phyloP scores from a whole-genome alignment of 1,140 invertebrate species.

The Papilio glaucus region DNA sequence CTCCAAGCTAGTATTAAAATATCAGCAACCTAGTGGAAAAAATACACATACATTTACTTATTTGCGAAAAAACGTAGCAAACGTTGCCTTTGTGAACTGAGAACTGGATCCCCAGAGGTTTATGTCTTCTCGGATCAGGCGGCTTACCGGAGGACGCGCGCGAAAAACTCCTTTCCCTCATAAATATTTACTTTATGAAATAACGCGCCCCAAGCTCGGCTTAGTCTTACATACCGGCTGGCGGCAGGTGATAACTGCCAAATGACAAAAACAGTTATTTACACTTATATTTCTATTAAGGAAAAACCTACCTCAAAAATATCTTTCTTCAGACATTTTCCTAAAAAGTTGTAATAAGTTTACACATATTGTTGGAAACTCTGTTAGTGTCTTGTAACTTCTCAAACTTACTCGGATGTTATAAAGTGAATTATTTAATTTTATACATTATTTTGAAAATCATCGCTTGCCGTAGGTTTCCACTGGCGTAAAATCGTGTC shows the following conservation, averaged over 20 bases:
- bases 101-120: constrained; percentile 78
- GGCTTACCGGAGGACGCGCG: constrained; percentile 72
- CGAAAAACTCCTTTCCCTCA: constrained; percentile 76
- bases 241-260: constrained; percentile 74
- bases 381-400: too few relatives aligned
- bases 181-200: constrained; percentile 84
- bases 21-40: constrained; percentile 21
- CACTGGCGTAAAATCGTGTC: too few relatives aligned
- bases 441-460: too few relatives aligned
- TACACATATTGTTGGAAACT: too few relatives aligned
- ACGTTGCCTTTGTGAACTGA: constrained; percentile 76
- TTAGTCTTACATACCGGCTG: constrained; percentile 73
- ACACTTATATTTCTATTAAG: constrained; percentile 45
- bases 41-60: constrained; percentile 40
- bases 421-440: too few relatives aligned
- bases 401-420: too few relatives aligned
- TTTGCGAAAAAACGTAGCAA: constrained; percentile 56
- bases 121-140: constrained; percentile 81
- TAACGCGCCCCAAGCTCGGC: constrained; percentile 72
- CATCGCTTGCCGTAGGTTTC: too few relatives aligned
- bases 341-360: background rate
- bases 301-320: constrained; percentile 30
- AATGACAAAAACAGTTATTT: constrained; percentile 69
- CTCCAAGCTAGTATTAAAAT: constrained; percentile 6
- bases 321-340: constrained; percentile 13